Evolutionary conservation across 2,113 vertebrate genomes (phyloP), one percentile per base, ranked within the genome.

Genomic region (Tricholaema leucomelas): DNA sequence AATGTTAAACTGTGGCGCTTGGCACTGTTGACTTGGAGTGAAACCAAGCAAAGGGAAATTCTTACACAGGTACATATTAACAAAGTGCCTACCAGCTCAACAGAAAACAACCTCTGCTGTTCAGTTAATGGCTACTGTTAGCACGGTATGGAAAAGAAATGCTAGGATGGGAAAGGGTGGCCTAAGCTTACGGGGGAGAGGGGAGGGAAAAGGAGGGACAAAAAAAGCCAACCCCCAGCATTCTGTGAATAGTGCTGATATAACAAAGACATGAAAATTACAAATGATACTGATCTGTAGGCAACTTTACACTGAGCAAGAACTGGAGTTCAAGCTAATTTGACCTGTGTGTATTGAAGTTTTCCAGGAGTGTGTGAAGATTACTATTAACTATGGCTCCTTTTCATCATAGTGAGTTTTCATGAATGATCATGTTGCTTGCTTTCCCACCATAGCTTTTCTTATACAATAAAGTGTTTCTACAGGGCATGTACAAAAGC

Each of bases 1-100:
- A 90, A 88, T 75, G 44, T 65, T 84, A 58, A 92, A 93, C 73
- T 71, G 23, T 28, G 52, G 35, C 17, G 88, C 61, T 86, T 67
- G 60, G 66, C 59, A 65, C 54, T 33, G 66, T 8, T 84, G 30
- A 64, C 42, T 72, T 58, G 21, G 15, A 46, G 17, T n/a, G 31
- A 67, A 86, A 88, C 52, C 8, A 71, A 63, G 24, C 36, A 86
- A 28, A 85, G 72, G 21, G 76, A 91, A 91, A 83, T 10, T n/a
- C 18, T 6, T 4, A 1, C 2, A 13, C 81, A 90, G 70, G n/a
- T 71, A 84, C 38, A 48, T 18, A 84, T 78, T 84, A 81, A 93
- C 61, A 58, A 72, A 83, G 19, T 38, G 9, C 5, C 31, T 50
- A 31, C 9, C 35, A 50, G 40, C 38, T 42, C 64, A 78, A 56